Conservation (phyloP, 2,113 vertebrate genomes). For the Piaya cayana region DNA sequence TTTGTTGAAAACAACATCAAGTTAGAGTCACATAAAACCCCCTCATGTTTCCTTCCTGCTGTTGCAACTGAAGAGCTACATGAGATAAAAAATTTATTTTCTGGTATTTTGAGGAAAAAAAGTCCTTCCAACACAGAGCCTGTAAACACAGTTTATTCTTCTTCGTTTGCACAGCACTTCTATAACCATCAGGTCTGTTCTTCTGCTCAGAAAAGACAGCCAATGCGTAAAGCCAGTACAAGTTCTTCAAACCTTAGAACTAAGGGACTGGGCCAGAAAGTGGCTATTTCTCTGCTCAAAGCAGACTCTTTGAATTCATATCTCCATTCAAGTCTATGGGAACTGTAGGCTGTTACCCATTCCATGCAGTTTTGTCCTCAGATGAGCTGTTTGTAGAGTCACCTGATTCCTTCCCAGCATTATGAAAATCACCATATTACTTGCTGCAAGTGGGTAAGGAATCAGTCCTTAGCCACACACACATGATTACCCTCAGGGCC, state of each 20-base stretch:
- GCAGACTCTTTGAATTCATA: background rate
- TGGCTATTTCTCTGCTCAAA: background rate
- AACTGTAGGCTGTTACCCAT: background rate
- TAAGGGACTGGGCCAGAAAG: background rate
- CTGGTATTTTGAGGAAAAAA: background rate
- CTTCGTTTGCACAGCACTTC: background rate
- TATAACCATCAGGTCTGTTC: background rate
- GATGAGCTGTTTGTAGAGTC: background rate
- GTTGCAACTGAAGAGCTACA: background rate
- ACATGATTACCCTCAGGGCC: background rate
- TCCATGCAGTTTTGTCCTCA: background rate
- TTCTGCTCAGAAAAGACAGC: background rate
- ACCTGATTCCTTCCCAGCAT: background rate
- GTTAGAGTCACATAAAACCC: background rate
- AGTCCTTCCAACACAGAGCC: background rate
- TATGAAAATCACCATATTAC: background rate
- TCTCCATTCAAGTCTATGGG: background rate
- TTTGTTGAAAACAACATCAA: background rate
- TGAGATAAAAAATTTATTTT: background rate
- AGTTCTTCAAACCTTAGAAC: background rate
- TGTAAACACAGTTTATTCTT: background rate
- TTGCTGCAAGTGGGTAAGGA: background rate
- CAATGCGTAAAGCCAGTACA: background rate
- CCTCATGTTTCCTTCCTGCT: background rate
- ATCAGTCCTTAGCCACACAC: background rate